Conservation (phyloP, 2,888 invertebrate genomes). For the Netelia virgata region DNA sequence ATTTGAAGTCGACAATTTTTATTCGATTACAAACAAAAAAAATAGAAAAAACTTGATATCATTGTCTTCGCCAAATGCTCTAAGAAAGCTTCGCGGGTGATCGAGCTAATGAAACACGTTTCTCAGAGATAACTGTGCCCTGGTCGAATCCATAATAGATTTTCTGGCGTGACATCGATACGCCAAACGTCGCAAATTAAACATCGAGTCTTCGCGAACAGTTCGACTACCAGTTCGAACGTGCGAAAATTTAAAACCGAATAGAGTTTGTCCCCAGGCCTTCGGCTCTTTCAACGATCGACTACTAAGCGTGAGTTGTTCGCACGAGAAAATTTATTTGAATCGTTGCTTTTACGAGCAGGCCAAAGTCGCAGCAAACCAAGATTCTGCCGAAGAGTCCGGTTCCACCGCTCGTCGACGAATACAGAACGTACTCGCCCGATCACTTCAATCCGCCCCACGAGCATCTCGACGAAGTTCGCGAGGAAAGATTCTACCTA, state of each 20-base stretch:
- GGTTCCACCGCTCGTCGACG: conserved; percentile 78
- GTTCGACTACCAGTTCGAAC: conserved; percentile 9
- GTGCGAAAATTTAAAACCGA: not conserved
- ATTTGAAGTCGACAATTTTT: not conserved
- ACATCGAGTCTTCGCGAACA: conserved; percentile 14
- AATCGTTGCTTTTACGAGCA: conserved; percentile 59
- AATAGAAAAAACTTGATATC: not conserved
- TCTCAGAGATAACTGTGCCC: not conserved
- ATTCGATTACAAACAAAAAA: not conserved
- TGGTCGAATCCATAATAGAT: conserved; percentile 41
- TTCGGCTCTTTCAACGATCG: conserved; percentile 67
- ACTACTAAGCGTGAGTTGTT: conserved; percentile 25
- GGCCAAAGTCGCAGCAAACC: conserved; percentile 77
- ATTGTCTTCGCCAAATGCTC: not conserved
- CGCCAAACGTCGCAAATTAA: conserved; percentile 12
- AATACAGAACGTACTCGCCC: conserved; percentile 75
- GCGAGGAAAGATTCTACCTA: conserved; percentile 81
- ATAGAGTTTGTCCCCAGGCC: conserved; percentile 42
- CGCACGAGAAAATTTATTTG: conserved; percentile 17
- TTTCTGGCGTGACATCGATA: conserved; percentile 44
- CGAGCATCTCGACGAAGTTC: conserved; percentile 82
- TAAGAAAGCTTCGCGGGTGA: conserved; percentile 15
- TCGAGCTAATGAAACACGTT: conserved; percentile 44
- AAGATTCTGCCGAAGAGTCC: conserved; percentile 83
- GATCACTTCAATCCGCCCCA: conserved; percentile 77